Evolutionary conservation across 2,888 invertebrate species (phyloP), one percentile per base, ranked within the genome.

Genomic region (Dryadula phaetusa): DNA sequence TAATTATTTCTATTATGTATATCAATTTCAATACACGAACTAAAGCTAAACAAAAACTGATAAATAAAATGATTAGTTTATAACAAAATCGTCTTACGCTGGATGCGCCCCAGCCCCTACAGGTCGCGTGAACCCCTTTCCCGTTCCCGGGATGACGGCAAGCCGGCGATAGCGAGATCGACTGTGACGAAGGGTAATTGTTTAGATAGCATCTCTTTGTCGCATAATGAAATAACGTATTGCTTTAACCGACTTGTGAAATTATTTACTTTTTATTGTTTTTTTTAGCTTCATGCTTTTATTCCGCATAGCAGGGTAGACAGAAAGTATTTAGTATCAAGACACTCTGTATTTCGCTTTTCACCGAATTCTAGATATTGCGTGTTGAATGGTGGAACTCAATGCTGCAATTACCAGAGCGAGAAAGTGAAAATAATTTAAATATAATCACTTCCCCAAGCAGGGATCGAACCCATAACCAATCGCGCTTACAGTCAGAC

Each of bases 141-240:
- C n/a, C 40, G n/a, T 40, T 40, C 56, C 34, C 56, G 34, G 14
- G 37, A 54, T 49, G 25, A 49, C 25, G 49, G 25, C 34, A 8
- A 56, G 34, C 53, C n/a, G 54, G 37, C 22, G 37, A 37, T 34
- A 37, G 37, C 54, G 37, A 32, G 20, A 56, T 40, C 40, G 40
- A 40, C 22, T 56, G 56, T 25, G 56, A 56, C 37, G 40, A 37
- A 37, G 56, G 56, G 56, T 16, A 56, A 56, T 56, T 40, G 40
- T 40, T 40, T 56, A 56, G 56, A 56, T 56, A 56, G 56, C 25
- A 56, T 56, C 56, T 56, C 56, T 56, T 56, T 56, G 56, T 56
- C 25, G 40, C 40, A 22, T 56, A 56, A 56, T 56, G 40, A 56
- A 40, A 56, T 56, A 56, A 56, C 56, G 56, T 56, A 56, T 56